These are phyloP conservation scores for Phainopepla nitens DNA, from an alignment of 2,113 vertebrate genomes.

Conservation along the genomic window DNA sequence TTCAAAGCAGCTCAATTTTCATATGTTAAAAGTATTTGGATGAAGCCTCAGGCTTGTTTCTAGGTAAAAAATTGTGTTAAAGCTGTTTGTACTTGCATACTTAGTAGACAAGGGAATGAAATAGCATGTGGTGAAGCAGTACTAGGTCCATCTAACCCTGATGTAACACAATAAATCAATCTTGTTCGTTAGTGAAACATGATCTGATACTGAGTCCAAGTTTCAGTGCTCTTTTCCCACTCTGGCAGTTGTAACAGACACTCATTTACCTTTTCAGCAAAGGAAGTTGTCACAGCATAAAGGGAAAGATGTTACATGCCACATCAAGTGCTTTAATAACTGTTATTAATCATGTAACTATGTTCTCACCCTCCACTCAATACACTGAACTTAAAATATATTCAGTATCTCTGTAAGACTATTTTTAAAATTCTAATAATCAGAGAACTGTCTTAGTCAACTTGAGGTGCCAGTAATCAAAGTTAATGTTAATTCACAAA, in stretches of 20 bases:
- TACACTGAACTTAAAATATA: not conserved
- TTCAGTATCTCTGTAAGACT: not conserved
- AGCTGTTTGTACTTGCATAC: slow-evolving; percentile 89
- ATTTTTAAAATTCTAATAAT: not conserved
- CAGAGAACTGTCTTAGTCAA: not conserved
- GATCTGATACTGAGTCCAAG: slow-evolving; percentile 53
- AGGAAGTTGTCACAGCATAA: slow-evolving; percentile 23
- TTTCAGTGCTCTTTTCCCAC: slow-evolving; percentile 35
- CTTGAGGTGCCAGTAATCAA: not conserved
- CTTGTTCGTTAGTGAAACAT: slow-evolving; percentile 62
- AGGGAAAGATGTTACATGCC: not conserved
- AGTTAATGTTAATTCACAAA: not conserved
- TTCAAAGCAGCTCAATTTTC: slow-evolving; percentile 99
- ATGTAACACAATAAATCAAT: slow-evolving; percentile 72
- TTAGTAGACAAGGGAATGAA: slow-evolving; percentile 72
- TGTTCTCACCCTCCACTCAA: not conserved
- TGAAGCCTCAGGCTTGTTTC: slow-evolving; percentile 86
- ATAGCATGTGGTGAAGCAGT: slow-evolving; percentile 61
- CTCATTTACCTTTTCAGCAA: slow-evolving; percentile 20
- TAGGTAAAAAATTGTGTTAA: slow-evolving; percentile 85
- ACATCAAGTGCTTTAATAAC: not conserved
- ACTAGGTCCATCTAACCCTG: slow-evolving; percentile 66
- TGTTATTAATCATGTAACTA: not conserved
- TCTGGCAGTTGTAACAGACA: slow-evolving; percentile 9
- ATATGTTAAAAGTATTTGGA: slow-evolving; percentile 93